phyloP scores from a whole-genome alignment of 2,113 vertebrate species.

The Tetrao urogallus region DNA sequence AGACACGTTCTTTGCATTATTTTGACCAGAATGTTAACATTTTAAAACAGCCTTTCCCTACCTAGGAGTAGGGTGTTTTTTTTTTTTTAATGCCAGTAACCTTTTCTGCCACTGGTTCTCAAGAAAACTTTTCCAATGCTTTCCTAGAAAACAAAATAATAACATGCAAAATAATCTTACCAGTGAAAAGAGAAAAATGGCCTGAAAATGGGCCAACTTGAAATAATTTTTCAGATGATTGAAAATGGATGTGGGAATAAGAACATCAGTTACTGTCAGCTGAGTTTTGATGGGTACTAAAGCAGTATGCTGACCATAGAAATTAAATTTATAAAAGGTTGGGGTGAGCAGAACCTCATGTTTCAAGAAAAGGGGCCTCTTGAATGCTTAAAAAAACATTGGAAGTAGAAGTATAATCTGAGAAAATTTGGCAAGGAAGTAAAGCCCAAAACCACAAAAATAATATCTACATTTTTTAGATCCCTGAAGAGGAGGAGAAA shows the following conservation, averaged over 20 bases:
- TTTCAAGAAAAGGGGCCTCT: slow-evolving; percentile 62
- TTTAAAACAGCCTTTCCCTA: background rate
- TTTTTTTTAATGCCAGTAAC: background rate
- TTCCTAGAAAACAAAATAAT: background rate
- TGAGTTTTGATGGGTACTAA: slow-evolving; percentile 16
- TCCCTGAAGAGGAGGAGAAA: slow-evolving; percentile 58
- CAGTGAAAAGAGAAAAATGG: background rate
- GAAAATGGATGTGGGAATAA: slow-evolving; percentile 31
- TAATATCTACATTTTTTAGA: slow-evolving; percentile 69
- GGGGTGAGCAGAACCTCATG: slow-evolving; percentile 45
- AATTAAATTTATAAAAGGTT: slow-evolving; percentile 33
- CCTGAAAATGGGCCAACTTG: slow-evolving; percentile 21
- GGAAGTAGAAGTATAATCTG: slow-evolving; percentile 43
- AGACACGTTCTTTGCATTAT: background rate
- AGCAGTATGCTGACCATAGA: slow-evolving; percentile 6
- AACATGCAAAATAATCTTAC: slow-evolving; percentile 11
- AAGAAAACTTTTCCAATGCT: background rate
- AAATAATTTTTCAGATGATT: slow-evolving; percentile 31
- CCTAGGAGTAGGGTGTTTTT: background rate
- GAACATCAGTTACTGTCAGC: background rate
- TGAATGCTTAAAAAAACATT: slow-evolving; percentile 58
- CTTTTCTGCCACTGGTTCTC: background rate
- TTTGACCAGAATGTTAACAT: background rate
- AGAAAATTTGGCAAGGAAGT: slow-evolving; percentile 58
- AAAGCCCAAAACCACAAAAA: slow-evolving; percentile 67